Conservation (phyloP, 2,888 invertebrate genomes). For the Drosophila paranaensis region DNA sequence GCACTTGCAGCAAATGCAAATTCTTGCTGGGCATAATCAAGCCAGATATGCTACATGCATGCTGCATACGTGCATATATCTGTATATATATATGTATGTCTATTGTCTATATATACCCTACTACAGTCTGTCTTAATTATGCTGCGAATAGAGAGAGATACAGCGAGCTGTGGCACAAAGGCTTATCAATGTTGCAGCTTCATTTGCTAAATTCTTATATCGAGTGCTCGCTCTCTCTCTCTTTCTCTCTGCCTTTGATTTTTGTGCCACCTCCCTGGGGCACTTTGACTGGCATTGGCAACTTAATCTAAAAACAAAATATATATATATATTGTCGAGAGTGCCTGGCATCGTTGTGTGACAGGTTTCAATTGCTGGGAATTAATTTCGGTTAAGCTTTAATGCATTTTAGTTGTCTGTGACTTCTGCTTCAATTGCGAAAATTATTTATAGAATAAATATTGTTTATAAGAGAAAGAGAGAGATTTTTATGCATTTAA, state of each 20-base stretch:
- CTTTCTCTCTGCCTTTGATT: slow-evolving; percentile 24
- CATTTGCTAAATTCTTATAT: slow-evolving; percentile 22
- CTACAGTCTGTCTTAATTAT: slow-evolving; percentile 42
- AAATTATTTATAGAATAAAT: neutral
- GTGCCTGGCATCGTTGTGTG: slow-evolving; percentile 2
- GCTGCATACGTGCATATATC: neutral
- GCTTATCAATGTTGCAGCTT: slow-evolving; percentile 57
- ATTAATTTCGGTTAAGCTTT: slow-evolving; percentile 4
- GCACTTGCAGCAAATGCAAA: slow-evolving; percentile 57
- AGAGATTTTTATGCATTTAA: neutral
- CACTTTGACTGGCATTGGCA: slow-evolving; percentile 22
- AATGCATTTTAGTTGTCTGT: slow-evolving; percentile 1
- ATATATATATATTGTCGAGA: slow-evolving; percentile 21
- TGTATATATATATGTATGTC: slow-evolving; percentile 7
- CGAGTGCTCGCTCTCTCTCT: neutral
- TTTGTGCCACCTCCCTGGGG: slow-evolving; percentile 49
- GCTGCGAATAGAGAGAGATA: slow-evolving; percentile 5
- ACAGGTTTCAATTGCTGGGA: slow-evolving; percentile 17
- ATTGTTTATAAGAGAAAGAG: neutral
- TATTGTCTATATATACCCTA: neutral
- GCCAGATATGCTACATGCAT: slow-evolving; percentile 18
- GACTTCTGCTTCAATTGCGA: neutral
- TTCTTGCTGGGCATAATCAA: slow-evolving; percentile 47
- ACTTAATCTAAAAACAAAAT: slow-evolving; percentile 33
- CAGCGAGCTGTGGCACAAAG: slow-evolving; percentile 18